Evolutionary conservation across 2,113 vertebrate genomes (phyloP).

Genomic region (Cyphomyrus discorhynchus): DNA sequence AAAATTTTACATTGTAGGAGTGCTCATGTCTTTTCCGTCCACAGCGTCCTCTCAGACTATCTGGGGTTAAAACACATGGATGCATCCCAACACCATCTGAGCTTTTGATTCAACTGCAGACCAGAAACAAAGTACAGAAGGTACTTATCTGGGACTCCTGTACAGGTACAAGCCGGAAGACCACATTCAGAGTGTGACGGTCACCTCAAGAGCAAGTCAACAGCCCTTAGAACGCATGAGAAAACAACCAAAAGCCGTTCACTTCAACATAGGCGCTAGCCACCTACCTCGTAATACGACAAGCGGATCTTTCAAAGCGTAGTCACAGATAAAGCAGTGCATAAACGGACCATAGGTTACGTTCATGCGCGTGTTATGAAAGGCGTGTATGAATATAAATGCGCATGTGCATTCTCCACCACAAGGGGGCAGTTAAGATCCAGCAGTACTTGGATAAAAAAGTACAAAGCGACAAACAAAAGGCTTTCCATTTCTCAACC

Average conservation of each 20-base stretch:
- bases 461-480: neutral
- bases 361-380: neutral
- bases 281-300: slow-evolving; percentile 43
- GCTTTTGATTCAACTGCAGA: neutral
- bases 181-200: slow-evolving; percentile 25
- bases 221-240: slow-evolving; percentile 34
- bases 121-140: neutral
- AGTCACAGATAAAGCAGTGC: neutral
- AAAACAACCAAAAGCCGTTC: slow-evolving; percentile 42
- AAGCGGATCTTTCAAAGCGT: slow-evolving; percentile 19
- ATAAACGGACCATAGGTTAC: neutral
- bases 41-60: neutral
- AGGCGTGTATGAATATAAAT: neutral
- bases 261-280: slow-evolving; percentile 26
- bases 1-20: neutral
- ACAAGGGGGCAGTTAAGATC: slow-evolving; percentile 52
- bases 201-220: slow-evolving; percentile 35
- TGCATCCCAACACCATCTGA: too few relatives aligned
- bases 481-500: slow-evolving; percentile 3
- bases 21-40: neutral
- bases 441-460: slow-evolving; percentile 14
- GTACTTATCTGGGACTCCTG: slow-evolving; percentile 18
- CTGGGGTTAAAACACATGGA: neutral
- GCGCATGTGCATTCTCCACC: slow-evolving; percentile 17
- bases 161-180: slow-evolving; percentile 40